Evolutionary conservation across 2,797 vertebrate genomes (phyloP), one percentile per base, ranked within the genome.

Genomic region (Phoxinus dragarum): DNA sequence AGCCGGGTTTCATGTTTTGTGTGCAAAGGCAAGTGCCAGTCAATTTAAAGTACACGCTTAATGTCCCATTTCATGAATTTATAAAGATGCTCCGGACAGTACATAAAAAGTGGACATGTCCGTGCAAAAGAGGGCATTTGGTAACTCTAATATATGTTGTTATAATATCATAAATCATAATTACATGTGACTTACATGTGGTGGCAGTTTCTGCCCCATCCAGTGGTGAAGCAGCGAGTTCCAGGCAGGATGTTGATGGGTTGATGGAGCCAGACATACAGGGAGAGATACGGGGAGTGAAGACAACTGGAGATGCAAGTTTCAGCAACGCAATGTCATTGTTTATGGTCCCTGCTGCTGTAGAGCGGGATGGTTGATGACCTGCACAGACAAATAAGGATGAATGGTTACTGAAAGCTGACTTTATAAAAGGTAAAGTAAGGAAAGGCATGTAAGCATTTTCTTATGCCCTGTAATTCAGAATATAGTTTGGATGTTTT

Each of bases 321-420:
- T 97, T 97, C 90, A 97, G 88, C 86, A 97, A 93, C 1, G 92
- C 90, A 91, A 97, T 95, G 91, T 97, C 97, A 0, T 97, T 94
- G 87, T 90, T 94, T 87, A 93, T 66, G 64, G 95, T 96, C 86
- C n/a, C 64, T 87, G 7, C 74, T 0, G 86, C 91, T 96, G 92
- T 93, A 97, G 0, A 31, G 75, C 49, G 94, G 94, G 96, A 90
- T 97, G 94, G 86, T 89, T 95, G 94, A 97, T 94, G 71, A 97
- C 96, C 97, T 97, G 82, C 10, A 4, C 27, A 54, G 23, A 6
- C 42, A 76, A 0, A 54, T 0, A 76, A 1, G 0, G 34, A 76
- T 1, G 3, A 9, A 75, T 11, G 2, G 2, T 34, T 34, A 74
- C 16, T 44, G 7, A 12, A 34, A 36, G 49, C 8, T 21, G 17